A percentile compares a stretch with the other conserved stretches of the same genome.
Evolutionary conservation across 2,888 invertebrate genomes (phyloP).

Genomic region (Halictus quadricinctus): DNA sequence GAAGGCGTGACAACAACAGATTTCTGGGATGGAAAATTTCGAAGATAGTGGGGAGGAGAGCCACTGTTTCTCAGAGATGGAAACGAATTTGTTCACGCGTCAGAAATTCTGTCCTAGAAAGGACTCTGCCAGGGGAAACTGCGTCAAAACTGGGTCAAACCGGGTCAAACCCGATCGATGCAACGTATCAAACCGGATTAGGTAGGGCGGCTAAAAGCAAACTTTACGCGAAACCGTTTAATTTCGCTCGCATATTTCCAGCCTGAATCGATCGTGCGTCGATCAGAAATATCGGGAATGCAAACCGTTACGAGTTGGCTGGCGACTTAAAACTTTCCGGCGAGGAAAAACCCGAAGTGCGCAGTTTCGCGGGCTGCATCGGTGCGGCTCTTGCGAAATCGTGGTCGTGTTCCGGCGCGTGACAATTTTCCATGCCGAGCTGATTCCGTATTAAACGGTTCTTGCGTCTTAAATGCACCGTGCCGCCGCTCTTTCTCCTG

Average conservation of each 20-base stretch:
- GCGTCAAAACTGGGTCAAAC: neutral
- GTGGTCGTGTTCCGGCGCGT: neutral
- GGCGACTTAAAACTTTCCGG: neutral
- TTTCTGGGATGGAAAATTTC: neutral
- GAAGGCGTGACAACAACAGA: neutral
- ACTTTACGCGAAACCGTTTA: conserved; percentile 15
- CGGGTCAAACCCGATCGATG: conserved; percentile 9
- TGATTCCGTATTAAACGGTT: conserved; percentile 44
- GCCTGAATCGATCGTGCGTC: neutral
- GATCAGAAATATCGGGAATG: neutral
- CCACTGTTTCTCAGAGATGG: neutral
- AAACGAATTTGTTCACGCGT: neutral
- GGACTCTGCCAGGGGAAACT: neutral
- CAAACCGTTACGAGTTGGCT: neutral
- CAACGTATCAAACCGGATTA: neutral
- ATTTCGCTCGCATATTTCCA: neutral
- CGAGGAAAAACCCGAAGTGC: neutral
- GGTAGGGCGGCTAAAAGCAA: conserved; percentile 10
- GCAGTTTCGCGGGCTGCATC: neutral
- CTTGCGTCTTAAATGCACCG: conserved; percentile 59
- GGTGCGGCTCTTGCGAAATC: conserved; percentile 20
- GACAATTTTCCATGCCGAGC: conserved; percentile 34
- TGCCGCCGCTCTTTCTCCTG: conserved; percentile 38
- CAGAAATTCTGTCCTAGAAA: conserved; percentile 3
- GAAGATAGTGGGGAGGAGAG: neutral